Evolutionary conservation across 2,888 invertebrate genomes (phyloP).

Genomic region (Caenorhabditis drosophilae): DNA sequence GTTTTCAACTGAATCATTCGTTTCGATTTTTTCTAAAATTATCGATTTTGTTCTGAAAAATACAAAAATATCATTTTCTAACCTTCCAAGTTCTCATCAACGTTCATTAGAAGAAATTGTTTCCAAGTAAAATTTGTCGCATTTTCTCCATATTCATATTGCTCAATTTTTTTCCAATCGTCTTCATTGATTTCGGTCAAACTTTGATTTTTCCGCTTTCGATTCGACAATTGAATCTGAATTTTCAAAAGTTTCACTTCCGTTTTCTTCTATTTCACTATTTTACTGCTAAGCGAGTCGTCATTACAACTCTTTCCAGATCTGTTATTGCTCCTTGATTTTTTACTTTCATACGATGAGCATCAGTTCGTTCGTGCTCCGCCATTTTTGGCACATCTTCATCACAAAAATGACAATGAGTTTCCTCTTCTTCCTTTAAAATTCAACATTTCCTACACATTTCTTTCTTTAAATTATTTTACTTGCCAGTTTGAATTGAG

Average conservation of each 20-base stretch:
- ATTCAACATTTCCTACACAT: neutral
- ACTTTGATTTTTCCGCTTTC: conserved; percentile 12
- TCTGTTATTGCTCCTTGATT: conserved; percentile 5
- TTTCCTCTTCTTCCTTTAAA: conserved; percentile 18
- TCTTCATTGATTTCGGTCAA: neutral
- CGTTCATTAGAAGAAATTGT: too few species aligned
- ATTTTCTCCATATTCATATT: conserved; percentile 8
- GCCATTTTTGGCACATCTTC: neutral
- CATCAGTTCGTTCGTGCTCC: conserved; percentile 27
- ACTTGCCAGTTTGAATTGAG: conserved; percentile 7
- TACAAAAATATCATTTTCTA: too few species aligned
- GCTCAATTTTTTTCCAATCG: neutral
- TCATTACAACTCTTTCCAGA: conserved; percentile 13
- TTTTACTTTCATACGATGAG: conserved; percentile 14
- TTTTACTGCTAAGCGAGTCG: conserved; percentile 8
- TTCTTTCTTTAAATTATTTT: too few species aligned
- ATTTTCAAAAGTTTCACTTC: neutral
- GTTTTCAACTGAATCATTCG: too few species aligned
- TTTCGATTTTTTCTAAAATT: too few species aligned
- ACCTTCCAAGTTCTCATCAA: too few species aligned
- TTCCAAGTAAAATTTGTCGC: conserved; percentile 19
- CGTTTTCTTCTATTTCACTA: neutral
- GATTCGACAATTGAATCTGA: conserved; percentile 4
- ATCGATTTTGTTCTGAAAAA: too few species aligned
- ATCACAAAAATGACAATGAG: conserved; percentile 15